These are phyloP conservation scores for Palythoa caribaeorum DNA, from an alignment of 92 coral and sea anemone species.

Conservation along the genomic window DNA sequence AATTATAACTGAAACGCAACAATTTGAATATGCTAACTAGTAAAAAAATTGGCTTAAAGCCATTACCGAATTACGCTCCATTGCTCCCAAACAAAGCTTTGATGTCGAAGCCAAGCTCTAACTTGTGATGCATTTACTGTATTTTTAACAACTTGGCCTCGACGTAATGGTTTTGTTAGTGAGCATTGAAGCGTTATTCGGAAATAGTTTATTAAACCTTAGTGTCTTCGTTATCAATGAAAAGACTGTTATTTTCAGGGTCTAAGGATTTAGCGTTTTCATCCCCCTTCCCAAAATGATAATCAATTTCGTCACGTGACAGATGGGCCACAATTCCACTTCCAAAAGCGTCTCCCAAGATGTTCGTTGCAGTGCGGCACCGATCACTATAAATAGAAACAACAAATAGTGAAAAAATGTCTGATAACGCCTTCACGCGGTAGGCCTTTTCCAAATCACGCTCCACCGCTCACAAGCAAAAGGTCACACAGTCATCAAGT, in stretches of 20 bases:
- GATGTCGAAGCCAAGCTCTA: too few species aligned
- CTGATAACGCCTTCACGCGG: not conserved
- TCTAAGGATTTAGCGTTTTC: not conserved
- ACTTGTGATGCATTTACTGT: too few species aligned
- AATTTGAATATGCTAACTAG: not conserved
- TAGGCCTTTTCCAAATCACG: not conserved
- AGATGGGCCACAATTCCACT: constrained; percentile 35
- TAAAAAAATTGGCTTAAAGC: not conserved
- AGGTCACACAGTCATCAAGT: too few species aligned
- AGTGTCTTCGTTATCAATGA: not conserved
- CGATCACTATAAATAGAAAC: not conserved
- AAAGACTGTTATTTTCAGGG: not conserved
- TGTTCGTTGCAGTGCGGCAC: constrained; percentile 28
- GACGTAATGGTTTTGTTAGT: too few species aligned
- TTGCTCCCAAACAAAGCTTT: too few species aligned
- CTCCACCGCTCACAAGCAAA: too few species aligned
- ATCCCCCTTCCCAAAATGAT: not conserved
- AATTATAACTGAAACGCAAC: not conserved
- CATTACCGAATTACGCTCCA: too few species aligned
- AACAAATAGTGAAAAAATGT: not conserved
- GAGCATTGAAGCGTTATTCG: too few species aligned
- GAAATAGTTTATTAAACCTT: not conserved
- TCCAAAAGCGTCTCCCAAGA: constrained; percentile 28
- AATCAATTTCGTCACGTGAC: constrained; percentile 3
- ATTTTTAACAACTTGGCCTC: too few species aligned